A percentile compares a stretch with the other conserved stretches of the same genome.
These are phyloP conservation scores for Lithobius niger DNA, from an alignment of 1,140 invertebrate genomes.

Conservation along the genomic window DNA sequence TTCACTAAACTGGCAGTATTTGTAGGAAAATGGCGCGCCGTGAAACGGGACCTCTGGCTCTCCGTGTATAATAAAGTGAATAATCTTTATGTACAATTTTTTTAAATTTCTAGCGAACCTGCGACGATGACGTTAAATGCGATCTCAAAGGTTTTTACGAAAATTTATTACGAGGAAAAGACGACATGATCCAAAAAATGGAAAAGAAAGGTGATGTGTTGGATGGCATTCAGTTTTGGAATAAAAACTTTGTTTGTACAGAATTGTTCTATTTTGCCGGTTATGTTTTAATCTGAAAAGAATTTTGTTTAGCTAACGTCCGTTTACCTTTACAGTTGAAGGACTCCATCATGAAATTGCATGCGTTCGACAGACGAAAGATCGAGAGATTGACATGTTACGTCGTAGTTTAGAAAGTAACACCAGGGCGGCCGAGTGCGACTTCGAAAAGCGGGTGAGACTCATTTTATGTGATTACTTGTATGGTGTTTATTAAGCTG, in stretches of 20 bases:
- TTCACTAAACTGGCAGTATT: too few species aligned
- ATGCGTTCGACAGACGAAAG: neutral
- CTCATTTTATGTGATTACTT: too few species aligned
- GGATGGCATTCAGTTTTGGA: too few species aligned
- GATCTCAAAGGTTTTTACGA: slow-evolving; percentile 1
- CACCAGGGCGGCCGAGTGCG: neutral
- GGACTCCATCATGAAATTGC: neutral
- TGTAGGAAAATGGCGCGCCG: too few species aligned
- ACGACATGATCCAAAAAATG: neutral
- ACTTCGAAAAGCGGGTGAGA: slow-evolving; percentile 2
- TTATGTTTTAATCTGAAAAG: too few species aligned
- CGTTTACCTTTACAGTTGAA: slow-evolving; percentile 2
- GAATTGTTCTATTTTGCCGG: too few species aligned
- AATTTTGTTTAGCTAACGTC: too few species aligned
- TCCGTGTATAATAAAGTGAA: too few species aligned
- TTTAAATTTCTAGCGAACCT: neutral
- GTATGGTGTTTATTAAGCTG: too few species aligned
- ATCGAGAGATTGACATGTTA: neutral
- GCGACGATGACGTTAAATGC: neutral
- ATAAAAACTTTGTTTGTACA: too few species aligned
- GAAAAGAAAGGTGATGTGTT: slow-evolving; percentile 4
- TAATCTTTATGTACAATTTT: too few species aligned
- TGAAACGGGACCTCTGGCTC: too few species aligned
- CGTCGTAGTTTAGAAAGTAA: neutral
- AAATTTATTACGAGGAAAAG: neutral